These are phyloP conservation scores for Ivindomyrus marchei DNA, from an alignment of 2,113 vertebrate genomes.

Conservation along the genomic window DNA sequence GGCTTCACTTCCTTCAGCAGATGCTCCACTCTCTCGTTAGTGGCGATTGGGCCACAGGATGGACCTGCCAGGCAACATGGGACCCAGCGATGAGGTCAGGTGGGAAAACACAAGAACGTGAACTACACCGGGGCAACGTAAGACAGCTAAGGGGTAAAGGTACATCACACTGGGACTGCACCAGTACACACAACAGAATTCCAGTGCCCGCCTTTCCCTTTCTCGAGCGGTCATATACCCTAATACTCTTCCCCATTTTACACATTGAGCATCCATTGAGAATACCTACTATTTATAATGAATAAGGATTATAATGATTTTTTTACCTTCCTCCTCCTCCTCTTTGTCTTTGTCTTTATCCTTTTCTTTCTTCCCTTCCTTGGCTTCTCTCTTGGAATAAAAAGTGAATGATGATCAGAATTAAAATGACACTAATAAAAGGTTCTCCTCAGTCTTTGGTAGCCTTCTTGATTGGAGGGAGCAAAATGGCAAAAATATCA, in stretches of 20 bases:
- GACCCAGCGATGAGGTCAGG: not conserved
- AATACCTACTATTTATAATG: not conserved
- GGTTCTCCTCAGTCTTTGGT: not conserved
- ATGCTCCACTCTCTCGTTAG: slow-evolving; percentile 68
- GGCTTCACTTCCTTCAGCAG: slow-evolving; percentile 68
- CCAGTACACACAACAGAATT: not conserved
- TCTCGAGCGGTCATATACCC: not conserved
- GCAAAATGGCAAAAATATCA: not conserved
- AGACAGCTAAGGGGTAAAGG: not conserved
- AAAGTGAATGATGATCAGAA: not conserved
- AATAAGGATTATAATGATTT: not conserved
- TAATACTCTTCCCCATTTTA: not conserved
- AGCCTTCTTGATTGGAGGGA: not conserved
- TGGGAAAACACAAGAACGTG: not conserved
- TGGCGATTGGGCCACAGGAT: slow-evolving; percentile 73
- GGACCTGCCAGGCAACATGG: slow-evolving; percentile 55
- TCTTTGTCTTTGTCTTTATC: slow-evolving; percentile 69
- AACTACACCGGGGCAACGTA: not conserved
- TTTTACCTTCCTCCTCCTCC: slow-evolving; percentile 42
- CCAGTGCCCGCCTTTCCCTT: not conserved
- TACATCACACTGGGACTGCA: not conserved
- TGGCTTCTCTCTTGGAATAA: slow-evolving; percentile 49
- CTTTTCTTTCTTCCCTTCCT: slow-evolving; percentile 59
- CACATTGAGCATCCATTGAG: not conserved
- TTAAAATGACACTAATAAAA: not conserved